Conservation (phyloP, 2,888 invertebrate species). For the Eulithis prunata region DNA sequence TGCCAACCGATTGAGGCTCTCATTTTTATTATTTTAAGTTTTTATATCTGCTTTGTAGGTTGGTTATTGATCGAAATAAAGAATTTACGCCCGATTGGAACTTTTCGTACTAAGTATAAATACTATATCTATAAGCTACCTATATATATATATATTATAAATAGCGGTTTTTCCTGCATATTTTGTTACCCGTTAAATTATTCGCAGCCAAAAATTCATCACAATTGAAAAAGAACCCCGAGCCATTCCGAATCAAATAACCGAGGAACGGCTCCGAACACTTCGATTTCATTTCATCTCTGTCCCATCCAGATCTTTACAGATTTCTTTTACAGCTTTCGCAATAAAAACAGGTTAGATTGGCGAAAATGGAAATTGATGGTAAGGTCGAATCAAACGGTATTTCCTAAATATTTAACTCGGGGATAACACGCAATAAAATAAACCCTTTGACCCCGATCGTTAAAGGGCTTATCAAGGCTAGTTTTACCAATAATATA, state of each 20-base stretch:
- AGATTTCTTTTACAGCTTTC: constrained; percentile 36
- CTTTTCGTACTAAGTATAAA: too few species aligned
- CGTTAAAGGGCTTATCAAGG: constrained; percentile 3
- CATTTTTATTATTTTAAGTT: neutral
- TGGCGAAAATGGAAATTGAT: constrained; percentile 41
- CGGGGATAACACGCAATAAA: constrained; percentile 32
- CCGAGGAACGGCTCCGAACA: constrained; percentile 11
- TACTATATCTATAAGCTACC: too few species aligned
- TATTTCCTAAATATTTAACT: constrained; percentile 37
- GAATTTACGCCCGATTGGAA: too few species aligned
- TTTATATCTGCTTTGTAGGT: neutral
- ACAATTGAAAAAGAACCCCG: constrained; percentile 2
- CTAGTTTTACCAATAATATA: constrained; percentile 6
- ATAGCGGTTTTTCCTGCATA: too few species aligned
- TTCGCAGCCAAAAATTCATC: neutral
- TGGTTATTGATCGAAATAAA: too few species aligned
- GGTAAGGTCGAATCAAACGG: constrained; percentile 37
- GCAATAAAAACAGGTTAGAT: constrained; percentile 39
- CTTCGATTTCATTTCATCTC: constrained; percentile 26
- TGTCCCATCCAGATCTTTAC: constrained; percentile 31
- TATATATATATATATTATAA: too few species aligned
- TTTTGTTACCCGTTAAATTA: neutral
- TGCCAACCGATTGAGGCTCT: neutral
- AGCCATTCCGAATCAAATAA: constrained; percentile 17
- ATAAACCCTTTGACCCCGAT: constrained; percentile 31